phyloP scores from a whole-genome alignment of 2,797 vertebrate species.

The Podarcis siculus region DNA sequence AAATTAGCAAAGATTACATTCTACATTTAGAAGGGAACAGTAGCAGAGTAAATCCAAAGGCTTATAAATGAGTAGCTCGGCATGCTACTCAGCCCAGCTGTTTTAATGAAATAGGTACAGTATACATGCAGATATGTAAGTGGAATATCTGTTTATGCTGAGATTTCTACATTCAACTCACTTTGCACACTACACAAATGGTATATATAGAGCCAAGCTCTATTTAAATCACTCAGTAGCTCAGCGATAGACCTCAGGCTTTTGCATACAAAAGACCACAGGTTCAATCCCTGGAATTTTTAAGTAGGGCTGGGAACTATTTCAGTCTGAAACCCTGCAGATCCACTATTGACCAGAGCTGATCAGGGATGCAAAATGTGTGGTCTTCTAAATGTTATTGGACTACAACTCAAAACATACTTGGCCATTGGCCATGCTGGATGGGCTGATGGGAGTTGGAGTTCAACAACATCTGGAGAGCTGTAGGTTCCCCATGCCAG shows the following conservation, averaged over 20 bases:
- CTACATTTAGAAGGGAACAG: not conserved
- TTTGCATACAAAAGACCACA: not conserved
- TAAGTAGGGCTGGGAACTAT: not conserved
- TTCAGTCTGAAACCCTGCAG: not conserved
- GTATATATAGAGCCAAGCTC: not conserved
- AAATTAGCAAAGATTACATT: constrained; percentile 20
- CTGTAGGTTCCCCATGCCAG: no score
- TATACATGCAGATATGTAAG: not conserved
- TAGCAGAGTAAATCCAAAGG: constrained; percentile 18
- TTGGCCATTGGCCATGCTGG: no score
- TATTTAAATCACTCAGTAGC: not conserved
- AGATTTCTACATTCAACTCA: rapidly evolving
- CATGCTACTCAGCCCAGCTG: not conserved
- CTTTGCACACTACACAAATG: not conserved
- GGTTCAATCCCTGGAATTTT: not conserved
- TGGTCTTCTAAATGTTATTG: no score
- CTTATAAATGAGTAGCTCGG: not conserved
- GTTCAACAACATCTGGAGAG: no score
- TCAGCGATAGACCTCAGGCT: not conserved
- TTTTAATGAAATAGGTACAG: not conserved
- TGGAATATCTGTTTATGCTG: rapidly evolving
- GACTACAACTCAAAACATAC: no score
- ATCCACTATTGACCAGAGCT: not conserved
- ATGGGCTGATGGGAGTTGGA: no score
- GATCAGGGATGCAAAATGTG: no score